Conservation (phyloP, 2,797 vertebrate species). For the Rousettus madagascariensis region DNA sequence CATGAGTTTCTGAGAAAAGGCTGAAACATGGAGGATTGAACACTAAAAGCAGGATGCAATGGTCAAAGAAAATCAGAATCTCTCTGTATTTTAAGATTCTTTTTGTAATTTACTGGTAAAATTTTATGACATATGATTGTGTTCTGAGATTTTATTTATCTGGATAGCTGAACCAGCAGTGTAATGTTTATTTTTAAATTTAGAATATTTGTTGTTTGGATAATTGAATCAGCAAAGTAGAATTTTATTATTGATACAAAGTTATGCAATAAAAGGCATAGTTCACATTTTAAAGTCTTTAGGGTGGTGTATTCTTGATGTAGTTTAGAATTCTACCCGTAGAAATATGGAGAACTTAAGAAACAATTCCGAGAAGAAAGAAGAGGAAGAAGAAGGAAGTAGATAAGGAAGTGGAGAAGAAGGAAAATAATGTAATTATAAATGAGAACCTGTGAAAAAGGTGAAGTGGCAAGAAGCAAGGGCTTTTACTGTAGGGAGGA, state of each 20-base stretch:
- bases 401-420: background rate
- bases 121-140: background rate
- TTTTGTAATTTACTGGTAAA: background rate
- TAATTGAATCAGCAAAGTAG: background rate
- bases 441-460: background rate
- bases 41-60: background rate
- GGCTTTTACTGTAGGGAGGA: too few relatives aligned
- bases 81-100: background rate
- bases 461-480: background rate
- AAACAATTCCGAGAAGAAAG: background rate
- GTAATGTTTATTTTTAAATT: slow-evolving; percentile 25
- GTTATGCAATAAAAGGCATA: background rate
- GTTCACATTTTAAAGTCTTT: background rate
- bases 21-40: background rate
- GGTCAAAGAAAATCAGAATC: background rate
- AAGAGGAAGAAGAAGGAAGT: background rate
- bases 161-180: background rate
- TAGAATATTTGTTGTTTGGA: background rate
- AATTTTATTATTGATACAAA: background rate
- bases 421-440: background rate
- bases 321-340: background rate
- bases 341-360: background rate
- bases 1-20: background rate
- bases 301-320: background rate
- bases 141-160: slow-evolving; percentile 14